Percentiles rank a stretch among this genome's conserved stretches.
phyloP scores from a whole-genome alignment of 1,140 invertebrate genomes.

The Arctopsyche grandis region DNA sequence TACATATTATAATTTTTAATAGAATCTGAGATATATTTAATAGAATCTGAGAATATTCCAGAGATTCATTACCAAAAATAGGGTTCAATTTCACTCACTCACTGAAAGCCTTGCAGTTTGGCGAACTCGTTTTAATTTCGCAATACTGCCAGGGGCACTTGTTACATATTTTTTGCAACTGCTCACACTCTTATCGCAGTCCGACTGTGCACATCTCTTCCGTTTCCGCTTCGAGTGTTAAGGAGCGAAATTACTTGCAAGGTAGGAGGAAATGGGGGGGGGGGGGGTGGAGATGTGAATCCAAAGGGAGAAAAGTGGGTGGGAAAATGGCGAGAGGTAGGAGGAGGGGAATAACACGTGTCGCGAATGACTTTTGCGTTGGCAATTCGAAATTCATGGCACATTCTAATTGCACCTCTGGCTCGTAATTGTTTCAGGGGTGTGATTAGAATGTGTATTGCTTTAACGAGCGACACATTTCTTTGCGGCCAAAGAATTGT shows the following conservation, averaged over 20 bases:
- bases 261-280: background rate
- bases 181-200: background rate
- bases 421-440: background rate
- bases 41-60: too few species aligned
- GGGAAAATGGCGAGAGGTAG: too few species aligned
- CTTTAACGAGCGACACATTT: background rate
- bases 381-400: conserved; percentile 19
- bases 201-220: background rate
- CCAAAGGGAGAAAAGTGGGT: too few species aligned
- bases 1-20: too few species aligned
- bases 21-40: too few species aligned
- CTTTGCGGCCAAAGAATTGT: background rate
- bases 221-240: background rate
- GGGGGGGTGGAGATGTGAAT: too few species aligned
- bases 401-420: conserved; percentile 6
- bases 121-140: too few species aligned
- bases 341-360: background rate
- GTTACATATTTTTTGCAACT: background rate
- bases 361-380: background rate
- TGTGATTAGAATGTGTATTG: conserved; percentile 20
- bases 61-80: too few species aligned
- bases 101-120: too few species aligned
- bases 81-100: too few species aligned
- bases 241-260: conserved; percentile 9
- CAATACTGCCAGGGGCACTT: too few species aligned